phyloP scores from a whole-genome alignment of 2,888 invertebrate genomes.

The Glaucopsyche alexis region DNA sequence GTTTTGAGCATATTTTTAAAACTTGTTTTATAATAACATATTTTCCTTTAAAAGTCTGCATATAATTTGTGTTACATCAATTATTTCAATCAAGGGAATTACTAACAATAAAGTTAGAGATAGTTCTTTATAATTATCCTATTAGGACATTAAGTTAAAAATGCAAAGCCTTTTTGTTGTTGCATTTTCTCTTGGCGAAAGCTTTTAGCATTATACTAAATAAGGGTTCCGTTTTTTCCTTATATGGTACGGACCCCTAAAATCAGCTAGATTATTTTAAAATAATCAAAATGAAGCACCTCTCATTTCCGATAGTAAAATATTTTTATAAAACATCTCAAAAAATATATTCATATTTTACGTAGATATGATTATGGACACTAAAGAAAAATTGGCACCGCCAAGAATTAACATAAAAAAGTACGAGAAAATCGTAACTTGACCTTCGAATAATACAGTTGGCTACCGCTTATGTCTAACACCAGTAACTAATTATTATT shows the following conservation, averaged over 20 bases:
- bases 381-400: background rate
- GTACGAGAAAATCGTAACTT: conserved; percentile 12
- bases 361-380: conserved; percentile 19
- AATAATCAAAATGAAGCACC: conserved; percentile 8
- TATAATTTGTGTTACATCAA: background rate
- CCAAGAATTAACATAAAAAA: background rate
- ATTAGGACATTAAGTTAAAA: background rate
- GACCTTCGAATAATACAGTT: conserved; percentile 24
- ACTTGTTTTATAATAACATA: background rate
- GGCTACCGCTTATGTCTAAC: conserved; percentile 17
- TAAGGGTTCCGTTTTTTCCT: too few relatives aligned
- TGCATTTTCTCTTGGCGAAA: too few relatives aligned
- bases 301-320: background rate
- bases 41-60: background rate
- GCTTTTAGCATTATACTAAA: too few relatives aligned
- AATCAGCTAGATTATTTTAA: background rate
- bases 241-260: background rate
- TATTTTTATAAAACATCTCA: conserved; percentile 17
- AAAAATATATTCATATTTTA: conserved; percentile 26
- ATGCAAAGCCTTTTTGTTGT: background rate
- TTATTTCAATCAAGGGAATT: background rate
- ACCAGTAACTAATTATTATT: background rate
- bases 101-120: background rate
- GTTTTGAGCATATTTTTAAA: background rate
- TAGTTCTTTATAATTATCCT: background rate